These are phyloP conservation scores for Drosophila persimilis DNA, from an alignment of 1,140 invertebrate species.

Conservation along the genomic window DNA sequence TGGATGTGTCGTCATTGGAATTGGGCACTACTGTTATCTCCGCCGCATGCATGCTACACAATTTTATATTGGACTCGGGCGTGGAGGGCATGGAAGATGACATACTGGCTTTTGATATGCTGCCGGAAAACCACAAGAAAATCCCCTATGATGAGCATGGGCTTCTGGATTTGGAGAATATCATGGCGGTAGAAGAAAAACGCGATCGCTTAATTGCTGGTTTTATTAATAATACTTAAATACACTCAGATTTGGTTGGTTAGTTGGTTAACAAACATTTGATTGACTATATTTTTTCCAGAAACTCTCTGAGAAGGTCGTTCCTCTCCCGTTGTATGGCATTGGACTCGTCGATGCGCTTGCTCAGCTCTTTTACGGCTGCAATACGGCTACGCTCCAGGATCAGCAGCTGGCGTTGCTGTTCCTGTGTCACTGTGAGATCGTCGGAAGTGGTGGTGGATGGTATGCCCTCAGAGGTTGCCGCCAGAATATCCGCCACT, in stretches of 20 bases:
- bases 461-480: no score
- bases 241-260: neutral
- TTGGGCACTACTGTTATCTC: conserved; percentile 30
- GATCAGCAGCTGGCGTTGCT: conserved; percentile 21
- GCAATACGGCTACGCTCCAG: conserved; percentile 43
- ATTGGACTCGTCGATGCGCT: conserved; percentile 47
- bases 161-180: conserved; percentile 21
- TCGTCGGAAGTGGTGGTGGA: neutral
- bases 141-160: conserved; percentile 33
- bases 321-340: conserved; percentile 46
- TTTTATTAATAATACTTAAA: conserved; percentile 4
- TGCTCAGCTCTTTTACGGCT: conserved; percentile 42
- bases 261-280: neutral
- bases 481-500: conserved; percentile 3
- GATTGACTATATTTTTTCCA: conserved; percentile 27
- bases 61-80: conserved; percentile 41
- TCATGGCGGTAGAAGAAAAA: conserved; percentile 39
- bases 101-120: conserved; percentile 22
- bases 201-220: conserved; percentile 21
- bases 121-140: conserved; percentile 18
- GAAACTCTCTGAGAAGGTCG: conserved; percentile 39
- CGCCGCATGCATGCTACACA: conserved; percentile 48
- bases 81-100: conserved; percentile 33
- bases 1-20: conserved; percentile 33
- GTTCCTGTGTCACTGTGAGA: neutral